Evolutionary conservation across 2,113 vertebrate species (phyloP).

Genomic region (Triplophysa tibetana): DNA sequence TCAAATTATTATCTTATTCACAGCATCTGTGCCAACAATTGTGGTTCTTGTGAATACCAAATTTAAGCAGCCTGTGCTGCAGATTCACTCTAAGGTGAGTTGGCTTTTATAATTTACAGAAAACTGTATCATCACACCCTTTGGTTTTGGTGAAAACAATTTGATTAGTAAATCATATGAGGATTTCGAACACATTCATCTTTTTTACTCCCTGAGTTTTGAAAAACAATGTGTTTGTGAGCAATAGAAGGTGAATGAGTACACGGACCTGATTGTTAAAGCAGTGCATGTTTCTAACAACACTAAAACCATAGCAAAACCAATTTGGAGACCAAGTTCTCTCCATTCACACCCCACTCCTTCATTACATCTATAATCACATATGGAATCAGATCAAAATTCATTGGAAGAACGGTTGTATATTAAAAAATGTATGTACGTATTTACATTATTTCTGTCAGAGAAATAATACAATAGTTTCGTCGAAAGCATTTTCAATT

Average conservation of each 20-base stretch:
- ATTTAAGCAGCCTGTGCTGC: neutral
- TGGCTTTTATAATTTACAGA: conserved; percentile 23
- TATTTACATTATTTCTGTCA: neutral
- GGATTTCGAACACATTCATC: neutral
- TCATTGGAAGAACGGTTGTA: neutral
- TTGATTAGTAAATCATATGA: neutral
- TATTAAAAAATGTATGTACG: neutral
- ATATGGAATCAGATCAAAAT: neutral
- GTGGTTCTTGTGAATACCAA: neutral
- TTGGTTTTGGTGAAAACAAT: neutral
- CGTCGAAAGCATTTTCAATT: neutral
- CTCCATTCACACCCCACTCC: neutral
- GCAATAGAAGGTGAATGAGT: neutral
- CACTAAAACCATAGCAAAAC: neutral
- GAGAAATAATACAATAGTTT: neutral
- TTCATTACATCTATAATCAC: neutral
- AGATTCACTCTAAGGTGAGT: neutral
- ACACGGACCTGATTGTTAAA: neutral
- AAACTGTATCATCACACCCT: conserved; percentile 13
- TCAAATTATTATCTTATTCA: neutral
- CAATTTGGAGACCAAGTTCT: neutral
- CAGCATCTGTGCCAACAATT: neutral
- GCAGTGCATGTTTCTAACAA: neutral
- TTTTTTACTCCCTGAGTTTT: neutral
- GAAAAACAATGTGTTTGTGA: neutral